A percentile compares a stretch with the other conserved stretches of the same genome.
Evolutionary conservation across 2,113 vertebrate species (phyloP).

Genomic region (Lates calcarifer): DNA sequence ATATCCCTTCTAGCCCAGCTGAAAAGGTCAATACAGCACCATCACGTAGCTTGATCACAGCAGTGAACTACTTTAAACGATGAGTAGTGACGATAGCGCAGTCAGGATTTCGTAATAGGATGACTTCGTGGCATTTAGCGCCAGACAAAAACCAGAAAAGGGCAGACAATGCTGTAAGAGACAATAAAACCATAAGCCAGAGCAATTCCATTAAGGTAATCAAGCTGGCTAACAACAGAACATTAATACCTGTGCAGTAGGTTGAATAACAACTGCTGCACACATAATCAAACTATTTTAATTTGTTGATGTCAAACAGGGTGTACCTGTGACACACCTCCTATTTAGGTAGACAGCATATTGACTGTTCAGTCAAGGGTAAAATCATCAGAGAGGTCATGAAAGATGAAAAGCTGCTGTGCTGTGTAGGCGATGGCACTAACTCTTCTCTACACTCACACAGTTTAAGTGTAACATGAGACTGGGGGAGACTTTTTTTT

Average conservation of each 20-base stretch:
- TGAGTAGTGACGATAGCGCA: conserved; percentile 41
- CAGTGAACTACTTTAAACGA: conserved; percentile 41
- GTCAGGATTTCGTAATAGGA: conserved; percentile 31
- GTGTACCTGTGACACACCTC: background rate
- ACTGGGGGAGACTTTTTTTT: background rate
- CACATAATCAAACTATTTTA: background rate
- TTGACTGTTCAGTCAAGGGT: background rate
- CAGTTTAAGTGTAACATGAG: background rate
- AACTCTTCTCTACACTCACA: background rate
- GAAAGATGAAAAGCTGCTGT: too few relatives aligned
- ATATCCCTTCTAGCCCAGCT: conserved; percentile 43
- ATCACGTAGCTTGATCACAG: conserved; percentile 47
- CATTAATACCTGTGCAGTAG: background rate
- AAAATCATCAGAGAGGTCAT: background rate
- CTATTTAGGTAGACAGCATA: background rate
- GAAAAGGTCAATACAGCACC: conserved; percentile 61
- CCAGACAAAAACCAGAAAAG: conserved; percentile 16
- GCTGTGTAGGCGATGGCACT: background rate
- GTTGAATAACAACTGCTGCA: background rate
- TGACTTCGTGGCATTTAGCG: conserved; percentile 37
- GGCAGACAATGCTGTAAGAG: background rate
- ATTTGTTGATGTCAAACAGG: conserved; percentile 3
- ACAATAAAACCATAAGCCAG: conserved; percentile 29
- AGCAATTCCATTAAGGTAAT: conserved; percentile 10
- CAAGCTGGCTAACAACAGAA: background rate